Evolutionary conservation across 2,888 invertebrate species (phyloP), one percentile per base, ranked within the genome.

Genomic region (Mechanitis mazaeus): DNA sequence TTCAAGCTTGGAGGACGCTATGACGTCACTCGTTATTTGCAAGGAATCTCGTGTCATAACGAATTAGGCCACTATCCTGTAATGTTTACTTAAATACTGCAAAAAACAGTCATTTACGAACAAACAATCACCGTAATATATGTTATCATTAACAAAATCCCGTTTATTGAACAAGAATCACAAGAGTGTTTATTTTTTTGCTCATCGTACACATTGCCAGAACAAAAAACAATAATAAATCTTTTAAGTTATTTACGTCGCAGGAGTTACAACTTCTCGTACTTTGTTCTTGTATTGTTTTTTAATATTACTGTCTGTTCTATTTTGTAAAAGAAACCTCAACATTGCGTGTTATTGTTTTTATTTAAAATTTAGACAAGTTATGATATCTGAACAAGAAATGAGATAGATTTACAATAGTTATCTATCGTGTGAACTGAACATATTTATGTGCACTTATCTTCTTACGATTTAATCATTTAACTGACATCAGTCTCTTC

Each of bases 41-140:
- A 20, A 20, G 20, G 20, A 20, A 20, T 20, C 20, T 20, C 20
- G 20, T 20, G 20, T 20, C 20, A 20, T 20, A 20, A 20, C 20
- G 20, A 20, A 20, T 20, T 20, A 20, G 20, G 20, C 20, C 1
- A 20, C 62, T 58, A 64, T 67, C 69, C 72, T 67, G 67, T 71
- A 69, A 70, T 70, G 67, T 72, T 71, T 72, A 71, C 71, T 64
- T 71, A 72, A 71, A 72, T 69, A 63, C n/a, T 12, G 46, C 46
- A 20, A 12, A 7, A 7, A 46, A 4, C 12, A 46, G 20, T 6
- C 46, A 5, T 35, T 35, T 5, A 35, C 6, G 6, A 5, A 5
- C 3, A 2, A 35, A 35, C 35, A 3, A 35, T 35, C 35, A 35
- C 35, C 20, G 20, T 20, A 20, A 6, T 35, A 35, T 5, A 35